Conservation (phyloP, 2,113 vertebrate species). For the Rhinolophus sinicus region DNA sequence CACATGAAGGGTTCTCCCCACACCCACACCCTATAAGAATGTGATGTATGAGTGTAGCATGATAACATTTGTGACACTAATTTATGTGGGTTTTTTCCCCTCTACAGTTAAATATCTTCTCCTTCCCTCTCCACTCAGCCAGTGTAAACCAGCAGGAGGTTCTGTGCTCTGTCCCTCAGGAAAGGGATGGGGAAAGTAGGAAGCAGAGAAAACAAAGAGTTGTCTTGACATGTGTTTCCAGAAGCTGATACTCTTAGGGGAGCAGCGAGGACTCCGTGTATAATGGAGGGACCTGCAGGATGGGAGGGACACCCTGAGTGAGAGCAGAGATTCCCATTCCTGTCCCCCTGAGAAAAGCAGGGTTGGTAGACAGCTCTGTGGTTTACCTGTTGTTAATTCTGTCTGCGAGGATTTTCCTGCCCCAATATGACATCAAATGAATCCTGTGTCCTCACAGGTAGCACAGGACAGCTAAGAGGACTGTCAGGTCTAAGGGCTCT, state of each 20-base stretch:
- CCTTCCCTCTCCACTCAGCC: background rate
- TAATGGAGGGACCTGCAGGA: background rate
- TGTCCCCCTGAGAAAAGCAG: background rate
- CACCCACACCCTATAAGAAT: background rate
- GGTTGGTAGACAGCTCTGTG: background rate
- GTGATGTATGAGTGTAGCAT: background rate
- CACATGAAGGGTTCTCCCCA: background rate
- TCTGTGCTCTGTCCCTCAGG: background rate
- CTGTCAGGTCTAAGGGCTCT: background rate
- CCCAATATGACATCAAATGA: background rate
- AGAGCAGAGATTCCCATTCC: background rate
- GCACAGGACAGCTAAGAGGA: background rate
- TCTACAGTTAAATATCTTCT: background rate
- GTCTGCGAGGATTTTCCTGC: background rate
- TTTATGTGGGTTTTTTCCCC: background rate
- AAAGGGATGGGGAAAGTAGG: background rate
- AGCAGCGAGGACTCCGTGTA: too few species aligned
- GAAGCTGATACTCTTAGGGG: background rate
- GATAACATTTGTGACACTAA: background rate
- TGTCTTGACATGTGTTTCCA: background rate
- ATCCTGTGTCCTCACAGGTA: background rate
- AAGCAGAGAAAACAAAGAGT: background rate
- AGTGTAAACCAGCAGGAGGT: background rate
- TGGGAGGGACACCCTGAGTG: background rate
- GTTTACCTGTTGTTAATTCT: background rate